Evolutionary conservation across 2,797 vertebrate genomes (phyloP), one percentile per base, ranked within the genome.

Genomic region (Antennarius maculatus): DNA sequence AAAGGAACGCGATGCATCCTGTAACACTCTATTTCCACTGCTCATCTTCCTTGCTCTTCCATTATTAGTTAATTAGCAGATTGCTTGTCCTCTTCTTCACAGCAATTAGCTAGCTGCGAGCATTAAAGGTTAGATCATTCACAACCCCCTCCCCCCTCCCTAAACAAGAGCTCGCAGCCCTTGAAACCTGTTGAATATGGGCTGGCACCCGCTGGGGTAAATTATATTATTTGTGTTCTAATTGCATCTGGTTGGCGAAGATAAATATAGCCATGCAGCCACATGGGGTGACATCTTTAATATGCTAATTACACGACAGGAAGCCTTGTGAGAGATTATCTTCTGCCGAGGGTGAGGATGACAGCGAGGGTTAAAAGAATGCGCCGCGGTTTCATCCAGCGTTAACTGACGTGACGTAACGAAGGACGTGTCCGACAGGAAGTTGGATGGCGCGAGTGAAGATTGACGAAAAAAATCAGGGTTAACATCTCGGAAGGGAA

Each of bases 251-350:
- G 63, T 87, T 79, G 81, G 66, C 42, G 61, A 79, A 89, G 87
- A 92, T 92, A 74, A 93, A 92, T 89, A 53, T 74, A 71, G 52
- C 71, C 56, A 54, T 50, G 73, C 60, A 74, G 70, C 88, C 67
- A 66, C 77, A n/a, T 62, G 50, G 66, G 73, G 80, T 55, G 69
- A 52, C 81, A 89, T 80, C 86, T 91, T 93, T 89, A 86, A 91
- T 89, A 91, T 92, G 90, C 77, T 85, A 91, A 91, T 91, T 73
- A 68, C 79, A 15, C 81, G 60, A 80, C 69, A 65, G 80, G 91
- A 80, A 57, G 72, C 61, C 68, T 61, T 61, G 57, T 68, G 66
- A 75, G 74, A 83, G 75, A 83, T 81, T 63, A 76, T 72, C 13
- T 15, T 2, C 16, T 69, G 80, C 52, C 2, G 55, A 64, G 69